A percentile compares a stretch with the other conserved stretches of the same genome.
These are phyloP conservation scores for Agrypnus murinus DNA, from an alignment of 2,888 invertebrate species.

Conservation along the genomic window DNA sequence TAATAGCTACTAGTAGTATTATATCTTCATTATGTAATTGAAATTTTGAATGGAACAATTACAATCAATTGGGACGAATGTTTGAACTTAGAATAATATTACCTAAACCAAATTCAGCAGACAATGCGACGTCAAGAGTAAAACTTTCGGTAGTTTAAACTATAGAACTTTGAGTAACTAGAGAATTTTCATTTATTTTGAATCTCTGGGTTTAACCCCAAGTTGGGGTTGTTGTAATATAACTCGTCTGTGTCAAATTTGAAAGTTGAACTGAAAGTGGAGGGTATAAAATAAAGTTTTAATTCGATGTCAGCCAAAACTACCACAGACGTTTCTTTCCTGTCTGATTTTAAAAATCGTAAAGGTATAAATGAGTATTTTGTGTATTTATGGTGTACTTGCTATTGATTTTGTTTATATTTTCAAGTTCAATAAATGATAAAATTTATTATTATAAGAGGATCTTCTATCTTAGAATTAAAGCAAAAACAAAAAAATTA, in stretches of 20 bases:
- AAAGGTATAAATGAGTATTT: no score
- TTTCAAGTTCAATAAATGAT: no score
- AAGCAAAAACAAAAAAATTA: no score
- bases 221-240: slow-evolving; percentile 12
- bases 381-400: no score
- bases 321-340: background rate
- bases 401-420: no score
- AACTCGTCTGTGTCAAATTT: slow-evolving; percentile 22
- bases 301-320: slow-evolving; percentile 22
- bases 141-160: background rate
- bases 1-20: no score
- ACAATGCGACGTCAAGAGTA: background rate
- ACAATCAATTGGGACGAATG: no score
- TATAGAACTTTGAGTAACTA: background rate
- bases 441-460: no score
- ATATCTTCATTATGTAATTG: no score
- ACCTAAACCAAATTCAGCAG: background rate
- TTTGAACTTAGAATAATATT: background rate
- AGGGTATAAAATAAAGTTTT: slow-evolving; percentile 28
- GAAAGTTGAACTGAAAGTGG: slow-evolving; percentile 14
- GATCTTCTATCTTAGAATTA: no score
- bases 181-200: slow-evolving; percentile 12
- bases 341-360: no score
- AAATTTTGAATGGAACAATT: no score
- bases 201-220: slow-evolving; percentile 6